Percentiles rank a stretch among this genome's conserved stretches.
Evolutionary conservation across 1,140 invertebrate species (phyloP).

Genomic region (Lasaia peninsularis): DNA sequence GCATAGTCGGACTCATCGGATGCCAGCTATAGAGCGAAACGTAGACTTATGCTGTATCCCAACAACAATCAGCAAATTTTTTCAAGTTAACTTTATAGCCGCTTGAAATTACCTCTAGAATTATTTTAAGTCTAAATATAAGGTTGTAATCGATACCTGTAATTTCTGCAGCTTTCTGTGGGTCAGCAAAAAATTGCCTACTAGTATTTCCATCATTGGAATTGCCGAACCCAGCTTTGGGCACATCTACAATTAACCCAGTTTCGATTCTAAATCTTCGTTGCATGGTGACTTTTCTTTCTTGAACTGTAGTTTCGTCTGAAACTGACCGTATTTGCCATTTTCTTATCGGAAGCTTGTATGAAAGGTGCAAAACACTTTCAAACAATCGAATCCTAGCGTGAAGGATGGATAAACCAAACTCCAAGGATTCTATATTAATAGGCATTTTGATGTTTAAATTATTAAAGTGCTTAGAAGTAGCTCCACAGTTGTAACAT

Average conservation of each 20-base stretch:
- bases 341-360: slow-evolving; percentile 23
- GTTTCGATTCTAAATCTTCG: slow-evolving; percentile 37
- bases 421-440: not conserved
- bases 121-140: not conserved
- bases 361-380: not conserved
- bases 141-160: slow-evolving; percentile 33
- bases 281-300: slow-evolving; percentile 44
- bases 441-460: no score
- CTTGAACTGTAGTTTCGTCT: no score
- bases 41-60: not conserved
- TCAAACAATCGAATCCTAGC: not conserved
- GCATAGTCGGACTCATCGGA: not conserved
- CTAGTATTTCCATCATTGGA: slow-evolving; percentile 55
- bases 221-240: slow-evolving; percentile 46
- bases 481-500: no score
- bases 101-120: no score
- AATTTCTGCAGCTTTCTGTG: slow-evolving; percentile 32
- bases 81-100: not conserved
- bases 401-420: not conserved
- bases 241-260: slow-evolving; percentile 45
- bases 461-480: no score
- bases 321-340: no score
- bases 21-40: not conserved
- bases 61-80: not conserved
- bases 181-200: slow-evolving; percentile 45